These are phyloP conservation scores for Mormyrus hasselquistii DNA, from an alignment of 2,797 vertebrate genomes.

Conservation along the genomic window DNA sequence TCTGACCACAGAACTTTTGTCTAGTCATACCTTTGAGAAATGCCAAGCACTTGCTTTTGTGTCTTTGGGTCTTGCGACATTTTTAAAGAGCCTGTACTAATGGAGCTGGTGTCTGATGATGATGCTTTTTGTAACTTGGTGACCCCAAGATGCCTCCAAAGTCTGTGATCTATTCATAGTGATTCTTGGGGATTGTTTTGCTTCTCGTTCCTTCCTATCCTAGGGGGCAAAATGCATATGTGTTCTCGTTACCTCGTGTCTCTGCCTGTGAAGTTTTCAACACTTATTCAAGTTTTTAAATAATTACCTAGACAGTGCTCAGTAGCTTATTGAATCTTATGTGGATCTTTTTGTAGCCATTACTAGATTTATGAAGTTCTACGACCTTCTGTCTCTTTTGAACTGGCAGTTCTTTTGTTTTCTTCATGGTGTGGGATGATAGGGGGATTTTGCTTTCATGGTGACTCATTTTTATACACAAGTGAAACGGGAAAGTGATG, in stretches of 20 bases:
- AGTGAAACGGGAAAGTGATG: not conserved
- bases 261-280: not conserved
- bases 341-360: not conserved
- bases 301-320: not conserved
- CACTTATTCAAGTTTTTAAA: not conserved
- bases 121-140: not conserved
- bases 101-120: not conserved
- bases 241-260: no score
- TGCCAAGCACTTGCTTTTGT: not conserved
- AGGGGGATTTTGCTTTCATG: not conserved
- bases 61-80: not conserved
- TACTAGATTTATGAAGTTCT: not conserved
- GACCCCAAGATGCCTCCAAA: not conserved
- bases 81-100: not conserved
- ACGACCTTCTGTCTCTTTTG: not conserved
- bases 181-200: not conserved
- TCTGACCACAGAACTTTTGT: not conserved
- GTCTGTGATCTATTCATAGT: not conserved
- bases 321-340: not conserved
- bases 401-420: not conserved
- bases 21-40: not conserved
- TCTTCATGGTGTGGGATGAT: not conserved
- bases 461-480: not conserved
- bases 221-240: not conserved
- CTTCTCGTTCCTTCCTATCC: not conserved